phyloP scores from a whole-genome alignment of 53 echinoderm and acorn worm genomes.

The Arbacia lixula region DNA sequence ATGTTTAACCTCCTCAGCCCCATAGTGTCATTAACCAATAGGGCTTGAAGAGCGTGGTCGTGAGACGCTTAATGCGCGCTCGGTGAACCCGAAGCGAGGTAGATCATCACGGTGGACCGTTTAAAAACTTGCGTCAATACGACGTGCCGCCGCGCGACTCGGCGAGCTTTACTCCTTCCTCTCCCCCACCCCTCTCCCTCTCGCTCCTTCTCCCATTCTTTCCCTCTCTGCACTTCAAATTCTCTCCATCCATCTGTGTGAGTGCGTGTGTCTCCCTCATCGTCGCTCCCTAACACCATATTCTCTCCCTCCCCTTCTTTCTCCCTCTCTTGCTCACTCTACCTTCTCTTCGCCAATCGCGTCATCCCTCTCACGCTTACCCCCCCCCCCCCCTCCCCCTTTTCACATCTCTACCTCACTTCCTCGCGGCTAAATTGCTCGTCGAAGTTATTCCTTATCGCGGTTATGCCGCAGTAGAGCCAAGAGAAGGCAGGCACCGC shows the following conservation, averaged over 20 bases:
- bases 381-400: not conserved
- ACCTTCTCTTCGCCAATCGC: slow-evolving; percentile 1
- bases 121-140: slow-evolving; percentile 41
- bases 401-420: not conserved
- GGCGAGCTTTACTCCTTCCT: slow-evolving; percentile 10
- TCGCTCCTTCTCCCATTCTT: not conserved
- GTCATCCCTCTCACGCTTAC: not conserved
- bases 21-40: no score
- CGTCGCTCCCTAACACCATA: not conserved
- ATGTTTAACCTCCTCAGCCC: no score
- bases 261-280: slow-evolving; percentile 25
- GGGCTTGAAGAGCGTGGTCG: no score
- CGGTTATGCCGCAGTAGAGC: slow-evolving; percentile 2
- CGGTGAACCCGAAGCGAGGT: not conserved
- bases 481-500: not conserved
- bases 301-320: not conserved
- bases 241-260: no score
- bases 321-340: not conserved
- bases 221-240: no score
- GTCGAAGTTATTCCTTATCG: slow-evolving; percentile 18
- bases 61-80: not conserved
- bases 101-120: not conserved
- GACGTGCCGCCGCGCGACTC: slow-evolving; percentile 10
- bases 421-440: slow-evolving; percentile 16
- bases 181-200: not conserved